Base-by-base conservation (phyloP, 2,113 vertebrate species). In the Xiphorhynchus elegans region DNA sequence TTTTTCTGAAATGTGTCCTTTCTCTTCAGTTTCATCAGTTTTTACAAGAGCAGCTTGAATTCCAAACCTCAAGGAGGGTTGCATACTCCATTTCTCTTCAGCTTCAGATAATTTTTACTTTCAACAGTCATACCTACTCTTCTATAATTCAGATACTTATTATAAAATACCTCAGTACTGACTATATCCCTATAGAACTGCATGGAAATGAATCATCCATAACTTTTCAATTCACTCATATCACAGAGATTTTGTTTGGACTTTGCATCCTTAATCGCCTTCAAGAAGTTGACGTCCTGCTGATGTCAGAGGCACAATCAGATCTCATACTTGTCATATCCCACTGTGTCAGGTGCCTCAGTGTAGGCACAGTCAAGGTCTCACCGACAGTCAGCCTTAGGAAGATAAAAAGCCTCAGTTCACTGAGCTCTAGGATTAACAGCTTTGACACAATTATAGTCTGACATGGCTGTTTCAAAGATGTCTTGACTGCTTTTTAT, bases 331-430 rank as follows among this genome's bases (percentile, higher is more conserved):
- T 24, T 74, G 39, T 37, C 59, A 26, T 49, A 59, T 31, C 15
- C 13, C 2, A 1, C 18, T 19, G 10, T 44, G 37, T 33, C 60
- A 29, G 3, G 21, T 2, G 0, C 13, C 7, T 84, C 37, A 62
- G 4, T 10, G 1, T 18, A 77, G 52, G 17, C 42, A 42, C 5
- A 44, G 9, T 16, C 17, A 21, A 52, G 24, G 19, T 70, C 12
- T 69, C 42, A 55, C 17, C 10, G 0, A 10, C 4, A 76, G 25
- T 47, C 2, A 11, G 9, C 6, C 39, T 72, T 33, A 19, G 29
- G 26, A 66, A 77, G 20, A 72, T 3, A n/a, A 40, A 49, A 78
- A 52, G 13, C 70, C 69, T 40, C 35, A 14, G 7, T 33, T 49
- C 9, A 68, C 75, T 89, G 72, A 1, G 0, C 25, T 70, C 31